phyloP scores from a whole-genome alignment of 2,888 invertebrate genomes.

The Lydus trimaculatus region DNA sequence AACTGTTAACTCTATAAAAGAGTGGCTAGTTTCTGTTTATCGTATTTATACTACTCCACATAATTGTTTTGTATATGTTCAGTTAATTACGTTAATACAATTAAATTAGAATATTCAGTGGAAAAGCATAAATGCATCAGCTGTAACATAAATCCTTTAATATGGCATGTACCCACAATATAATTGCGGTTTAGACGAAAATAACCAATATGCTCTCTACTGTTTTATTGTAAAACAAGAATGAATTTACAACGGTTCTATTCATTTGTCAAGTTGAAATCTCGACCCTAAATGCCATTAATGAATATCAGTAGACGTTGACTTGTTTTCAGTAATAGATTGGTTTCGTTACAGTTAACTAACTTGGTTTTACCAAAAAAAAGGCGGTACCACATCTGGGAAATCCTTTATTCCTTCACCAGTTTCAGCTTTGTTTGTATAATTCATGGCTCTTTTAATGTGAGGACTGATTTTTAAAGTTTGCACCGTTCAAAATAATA shows the following conservation, averaged over 20 bases:
- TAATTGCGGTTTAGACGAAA: not conserved
- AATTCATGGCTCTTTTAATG: no score
- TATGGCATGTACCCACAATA: no score
- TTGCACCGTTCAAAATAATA: no score
- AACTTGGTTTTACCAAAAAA: no score
- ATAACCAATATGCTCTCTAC: not conserved
- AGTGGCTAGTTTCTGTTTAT: not conserved
- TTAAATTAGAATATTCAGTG: not conserved
- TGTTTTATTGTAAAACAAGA: conserved; percentile 9
- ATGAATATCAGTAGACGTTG: conserved; percentile 20
- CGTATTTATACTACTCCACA: not conserved
- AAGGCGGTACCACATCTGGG: no score
- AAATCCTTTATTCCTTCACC: no score
- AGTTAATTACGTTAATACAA: not conserved
- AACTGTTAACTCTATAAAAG: not conserved
- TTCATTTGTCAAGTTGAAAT: conserved; percentile 17
- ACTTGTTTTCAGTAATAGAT: not conserved
- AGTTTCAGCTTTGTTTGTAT: no score
- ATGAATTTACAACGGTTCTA: conserved; percentile 18
- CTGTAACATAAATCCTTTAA: not conserved
- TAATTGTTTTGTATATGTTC: not conserved
- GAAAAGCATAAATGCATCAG: not conserved
- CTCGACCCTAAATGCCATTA: conserved; percentile 23
- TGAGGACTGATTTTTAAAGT: no score
- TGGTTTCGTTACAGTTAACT: conserved; percentile 1